Evolutionary conservation across 2,797 vertebrate species (phyloP), one percentile per base, ranked within the genome.

Genomic region (Clamator glandarius): DNA sequence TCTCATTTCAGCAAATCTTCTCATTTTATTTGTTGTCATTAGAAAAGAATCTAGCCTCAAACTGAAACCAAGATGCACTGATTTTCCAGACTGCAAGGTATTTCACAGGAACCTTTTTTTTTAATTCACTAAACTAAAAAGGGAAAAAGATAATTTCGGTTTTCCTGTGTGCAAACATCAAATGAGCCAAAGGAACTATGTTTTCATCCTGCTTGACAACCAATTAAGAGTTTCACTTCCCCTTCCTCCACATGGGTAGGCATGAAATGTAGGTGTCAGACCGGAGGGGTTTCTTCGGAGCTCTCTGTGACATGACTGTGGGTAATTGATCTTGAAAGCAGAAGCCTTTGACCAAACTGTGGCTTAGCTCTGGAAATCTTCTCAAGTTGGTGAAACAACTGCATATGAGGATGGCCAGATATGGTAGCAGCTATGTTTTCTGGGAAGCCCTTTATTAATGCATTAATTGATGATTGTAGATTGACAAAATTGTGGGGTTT

Each of bases 311-410:
- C n/a, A 50, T 21, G 59, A 78, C 26, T 72, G 35, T 52, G 64
- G 17, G 16, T 86, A 79, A 93, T 17, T 74, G 93, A 86, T 92
- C 87, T 94, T 79, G 93, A 89, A 89, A 90, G 24, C 20, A 57
- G 68, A 13, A 82, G 5, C 21, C 41, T 90, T 85, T 88, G 29
- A 54, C 55, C 73, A 54, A 72, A 63, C 0, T 7, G 25, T 79
- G 50, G 21, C 63, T 73, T 24, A 41, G 20, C 36, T 67, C 18
- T 73, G 59, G 41, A 90, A 94, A 80, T 73, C 70, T 84, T 84
- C 81, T 89, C 50, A 52, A 11, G 76, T 6, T 81, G 72, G 62
- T 90, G 76, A 86, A 54, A 74, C 16, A 84, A 36, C 8, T 54
- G 16, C 20, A 26, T 35, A 21, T 6, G 81, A 61, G 54, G 11